Base-by-base conservation (phyloP, 2,113 vertebrate genomes). In the Oryzias celebensis region DNA sequence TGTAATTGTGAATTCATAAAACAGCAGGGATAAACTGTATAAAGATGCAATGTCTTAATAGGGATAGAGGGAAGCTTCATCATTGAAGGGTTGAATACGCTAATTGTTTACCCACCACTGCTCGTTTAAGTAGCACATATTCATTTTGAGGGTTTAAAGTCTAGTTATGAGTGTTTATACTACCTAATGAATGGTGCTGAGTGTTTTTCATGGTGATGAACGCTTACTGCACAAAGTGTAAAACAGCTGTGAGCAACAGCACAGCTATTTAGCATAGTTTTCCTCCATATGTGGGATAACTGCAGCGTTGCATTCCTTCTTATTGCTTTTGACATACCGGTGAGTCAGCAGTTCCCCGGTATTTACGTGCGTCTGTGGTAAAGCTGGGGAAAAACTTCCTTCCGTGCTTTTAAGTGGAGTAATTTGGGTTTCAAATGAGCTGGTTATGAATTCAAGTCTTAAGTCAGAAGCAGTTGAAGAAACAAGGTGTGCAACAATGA, bases 1-100 rank as follows among this genome's bases (percentile, higher is more conserved):
- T 90, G 86, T 91, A 92, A 92, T 92, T 90, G 85, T 82, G 86
- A 92, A 92, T 90, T 92, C 89, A 91, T 92, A 91, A 91, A 92
- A 91, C 91, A 92, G 90, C 89, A 14, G 89, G 91, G 87, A 88
- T 85, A 91, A 92, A 87, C 81, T 84, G 82, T 85, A 82, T 86
- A 84, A 92, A 90, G 87, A 90, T 82, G 82, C 86, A 48, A 76
- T 65, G 74, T 83, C 77, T 85, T 91, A 90, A 91, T 89, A 86
- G 85, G 73, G 63, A 77, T 71, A 83, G 87, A 75, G 71, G 80
- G 84, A 81, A 75, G 75, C 75, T 90, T 83, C 81, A 84, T 91
- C 90, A 87, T 75, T 65, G 78, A 91, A 63, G 67, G 83, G 75
- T 61, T 85, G 75, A 65, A 81, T 71, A 80, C 62, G 73, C 85